Conservation (phyloP, 2,113 vertebrate species). For the Platysteira castanea region DNA sequence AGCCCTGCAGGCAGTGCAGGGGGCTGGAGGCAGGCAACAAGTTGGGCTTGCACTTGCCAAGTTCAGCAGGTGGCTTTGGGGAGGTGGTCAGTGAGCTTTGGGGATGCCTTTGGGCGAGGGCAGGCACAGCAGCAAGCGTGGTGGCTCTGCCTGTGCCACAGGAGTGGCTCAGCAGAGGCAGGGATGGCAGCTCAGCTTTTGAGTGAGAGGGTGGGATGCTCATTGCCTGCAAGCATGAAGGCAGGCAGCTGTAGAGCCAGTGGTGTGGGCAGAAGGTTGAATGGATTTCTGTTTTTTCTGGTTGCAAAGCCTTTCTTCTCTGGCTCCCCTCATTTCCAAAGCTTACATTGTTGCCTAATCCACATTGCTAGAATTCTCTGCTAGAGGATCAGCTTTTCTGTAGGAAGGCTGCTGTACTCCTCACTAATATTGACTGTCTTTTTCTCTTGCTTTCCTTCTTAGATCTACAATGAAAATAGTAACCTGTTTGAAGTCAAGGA, state of each 20-base stretch:
- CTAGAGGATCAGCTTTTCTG: background rate
- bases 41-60: background rate
- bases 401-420: background rate
- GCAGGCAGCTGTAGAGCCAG: background rate
- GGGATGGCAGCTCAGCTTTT: background rate
- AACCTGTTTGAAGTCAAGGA: slow-evolving; percentile 94
- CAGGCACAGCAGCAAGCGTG: background rate
- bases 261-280: background rate
- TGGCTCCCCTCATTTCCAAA: background rate
- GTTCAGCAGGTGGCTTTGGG: background rate
- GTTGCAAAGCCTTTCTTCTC: background rate
- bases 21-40: background rate
- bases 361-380: background rate
- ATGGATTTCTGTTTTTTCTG: background rate
- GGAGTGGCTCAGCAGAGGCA: background rate
- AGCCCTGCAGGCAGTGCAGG: background rate
- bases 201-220: background rate
- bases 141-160: background rate
- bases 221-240: background rate
- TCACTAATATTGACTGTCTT: background rate
- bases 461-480: slow-evolving; percentile 96
- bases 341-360: background rate
- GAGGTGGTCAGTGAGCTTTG: background rate
- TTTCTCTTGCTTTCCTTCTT: slow-evolving; percentile 54
- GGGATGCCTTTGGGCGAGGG: background rate